These are phyloP conservation scores for Iselma pallidipennis DNA, from an alignment of 2,888 invertebrate species.

Conservation along the genomic window DNA sequence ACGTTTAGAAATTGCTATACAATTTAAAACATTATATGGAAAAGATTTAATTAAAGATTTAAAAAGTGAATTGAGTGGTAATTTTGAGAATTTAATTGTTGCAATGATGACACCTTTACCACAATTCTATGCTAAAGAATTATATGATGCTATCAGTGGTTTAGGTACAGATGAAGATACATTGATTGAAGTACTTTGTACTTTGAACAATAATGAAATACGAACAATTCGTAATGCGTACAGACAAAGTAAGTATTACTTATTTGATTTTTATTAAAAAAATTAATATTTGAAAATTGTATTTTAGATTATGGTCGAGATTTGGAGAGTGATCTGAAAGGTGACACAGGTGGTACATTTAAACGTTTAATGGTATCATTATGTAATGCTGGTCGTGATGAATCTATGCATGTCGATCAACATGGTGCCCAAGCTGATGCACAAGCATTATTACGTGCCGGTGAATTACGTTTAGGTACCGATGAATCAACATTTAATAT, in stretches of 20 bases:
- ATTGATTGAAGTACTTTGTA: constrained; percentile 87
- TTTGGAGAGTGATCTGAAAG: constrained; percentile 35
- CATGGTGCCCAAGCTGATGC: constrained; percentile 31
- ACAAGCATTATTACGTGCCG: constrained; percentile 29
- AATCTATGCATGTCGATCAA: constrained; percentile 22
- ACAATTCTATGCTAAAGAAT: constrained; percentile 88
- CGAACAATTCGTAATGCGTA: constrained; percentile 78
- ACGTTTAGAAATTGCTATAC: constrained; percentile 85
- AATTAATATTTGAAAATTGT: no score
- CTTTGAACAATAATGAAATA: constrained; percentile 84
- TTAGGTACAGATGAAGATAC: constrained; percentile 87
- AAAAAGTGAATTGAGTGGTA: constrained; percentile 87
- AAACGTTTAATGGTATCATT: constrained; percentile 35
- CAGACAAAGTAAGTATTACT: constrained; percentile 71
- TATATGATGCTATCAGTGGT: constrained; percentile 85
- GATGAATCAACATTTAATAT: constrained; percentile 85
- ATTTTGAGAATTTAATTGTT: constrained; percentile 87
- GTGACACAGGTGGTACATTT: constrained; percentile 34
- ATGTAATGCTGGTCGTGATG: constrained; percentile 26
- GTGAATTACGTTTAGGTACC: constrained; percentile 68
- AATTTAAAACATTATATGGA: constrained; percentile 91
- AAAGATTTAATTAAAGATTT: constrained; percentile 79
- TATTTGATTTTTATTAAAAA: not conserved
- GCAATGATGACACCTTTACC: constrained; percentile 88
- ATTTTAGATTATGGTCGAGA: constrained; percentile 36